phyloP scores from a whole-genome alignment of 2,113 vertebrate species.

The Psilopsiagon aymara region DNA sequence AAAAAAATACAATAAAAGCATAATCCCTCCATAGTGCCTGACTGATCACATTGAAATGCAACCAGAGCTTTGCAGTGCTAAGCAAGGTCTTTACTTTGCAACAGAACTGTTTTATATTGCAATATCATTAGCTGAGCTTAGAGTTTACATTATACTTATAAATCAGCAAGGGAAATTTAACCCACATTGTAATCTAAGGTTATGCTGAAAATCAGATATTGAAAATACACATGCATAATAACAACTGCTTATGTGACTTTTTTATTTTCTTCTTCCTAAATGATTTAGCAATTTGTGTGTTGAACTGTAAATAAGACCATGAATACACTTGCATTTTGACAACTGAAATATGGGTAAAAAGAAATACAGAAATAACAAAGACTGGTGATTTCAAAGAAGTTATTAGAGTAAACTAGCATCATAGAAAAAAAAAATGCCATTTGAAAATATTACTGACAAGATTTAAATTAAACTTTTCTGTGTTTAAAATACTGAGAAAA shows the following conservation, averaged over 20 bases:
- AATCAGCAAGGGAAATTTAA: conserved; percentile 80
- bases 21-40: conserved; percentile 76
- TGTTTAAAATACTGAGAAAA: neutral
- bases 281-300: conserved; percentile 64
- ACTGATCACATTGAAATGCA: conserved; percentile 80
- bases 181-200: conserved; percentile 69
- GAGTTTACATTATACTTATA: conserved; percentile 77
- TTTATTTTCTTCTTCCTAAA: conserved; percentile 60
- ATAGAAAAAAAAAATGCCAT: neutral
- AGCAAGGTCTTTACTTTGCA: conserved; percentile 75
- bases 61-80: conserved; percentile 68
- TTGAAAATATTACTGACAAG: conserved; percentile 3
- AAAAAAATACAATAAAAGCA: conserved; percentile 78
- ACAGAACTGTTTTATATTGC: conserved; percentile 73
- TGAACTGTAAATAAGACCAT: conserved; percentile 60
- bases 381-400: conserved; percentile 22
- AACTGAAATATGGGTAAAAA: conserved; percentile 54
- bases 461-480: neutral
- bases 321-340: conserved; percentile 69
- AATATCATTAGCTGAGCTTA: conserved; percentile 75
- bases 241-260: conserved; percentile 50
- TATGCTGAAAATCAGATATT: conserved; percentile 72
- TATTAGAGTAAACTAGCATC: conserved; percentile 31
- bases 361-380: conserved; percentile 49
- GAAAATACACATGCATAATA: conserved; percentile 76